Evolutionary conservation across 2,113 vertebrate genomes (phyloP), one percentile per base, ranked within the genome.

Genomic region (Dasyornis broadbenti): DNA sequence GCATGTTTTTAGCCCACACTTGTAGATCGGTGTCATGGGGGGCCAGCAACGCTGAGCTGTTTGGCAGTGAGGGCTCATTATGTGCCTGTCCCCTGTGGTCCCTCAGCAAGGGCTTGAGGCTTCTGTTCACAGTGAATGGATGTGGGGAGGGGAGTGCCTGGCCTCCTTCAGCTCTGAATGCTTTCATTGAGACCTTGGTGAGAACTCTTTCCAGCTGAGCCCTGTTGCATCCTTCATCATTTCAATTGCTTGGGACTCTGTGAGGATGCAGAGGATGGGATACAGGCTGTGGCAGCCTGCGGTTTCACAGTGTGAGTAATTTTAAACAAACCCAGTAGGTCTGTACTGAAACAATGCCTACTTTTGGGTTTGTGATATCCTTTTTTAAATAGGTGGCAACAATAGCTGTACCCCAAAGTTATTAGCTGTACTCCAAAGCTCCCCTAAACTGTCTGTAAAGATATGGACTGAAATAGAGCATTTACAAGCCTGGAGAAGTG

Each of bases 1-100:
- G 52, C 22, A n/a, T 60, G 73, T 92, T 94, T 97, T 92, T 50
- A 97, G 90, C 70, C 85, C 92, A 80, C 70, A 64, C 69, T 96
- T 97, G 70, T 90, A 88, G 92, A 94, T 95, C 9, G 3, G 57
- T 94, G 31, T 87, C 90, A 65, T 28, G 49, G 52, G 90, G 89
- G 78, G 80, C 82, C 73, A 83, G 82, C 65, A 95, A 56, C 80
- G 54, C 72, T 5, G 27, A 92, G 94, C 75, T 89, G 61, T 80
- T 92, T 91, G 60, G 57, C 90, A 83, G 53, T 13, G 28, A 94
- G 66, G 85, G 56, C 77, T 96, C 26, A 80, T 97, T 96, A 68
- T 81, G 66, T 89, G 47, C 33, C 71, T 59, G 57, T 82, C 39
- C 73, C 76, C 84, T 81, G 63, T 84, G 65, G 73, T 94, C 94